Conservation (phyloP, 2,113 vertebrate genomes). For the Phylloscopus trochiloides region DNA sequence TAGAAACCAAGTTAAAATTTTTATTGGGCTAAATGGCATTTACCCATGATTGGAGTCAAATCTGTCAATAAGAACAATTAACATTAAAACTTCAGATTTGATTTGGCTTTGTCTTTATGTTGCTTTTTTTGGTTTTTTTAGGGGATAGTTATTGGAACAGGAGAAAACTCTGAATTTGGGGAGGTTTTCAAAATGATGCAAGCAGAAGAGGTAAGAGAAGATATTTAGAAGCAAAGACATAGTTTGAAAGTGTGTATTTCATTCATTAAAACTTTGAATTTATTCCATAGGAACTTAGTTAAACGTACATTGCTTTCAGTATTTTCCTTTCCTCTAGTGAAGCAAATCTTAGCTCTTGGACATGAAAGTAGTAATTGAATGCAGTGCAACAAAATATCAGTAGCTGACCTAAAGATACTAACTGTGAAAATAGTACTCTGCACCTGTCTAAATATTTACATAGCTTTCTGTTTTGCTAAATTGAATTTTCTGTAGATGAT, state of each 20-base stretch:
- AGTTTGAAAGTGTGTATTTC: background rate
- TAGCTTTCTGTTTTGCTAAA: background rate
- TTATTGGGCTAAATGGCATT: background rate
- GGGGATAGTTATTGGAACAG: slow-evolving; percentile 98
- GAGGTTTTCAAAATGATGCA: slow-evolving; percentile 99
- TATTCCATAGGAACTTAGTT: background rate
- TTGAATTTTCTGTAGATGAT: background rate
- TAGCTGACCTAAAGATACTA: background rate
- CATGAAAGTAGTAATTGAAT: background rate
- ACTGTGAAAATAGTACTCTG: background rate
- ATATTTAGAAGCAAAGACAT: background rate
- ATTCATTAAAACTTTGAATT: background rate
- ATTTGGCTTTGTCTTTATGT: background rate
- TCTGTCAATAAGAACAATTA: background rate
- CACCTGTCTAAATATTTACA: background rate
- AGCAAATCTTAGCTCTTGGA: background rate
- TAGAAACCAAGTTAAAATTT: background rate
- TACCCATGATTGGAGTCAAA: background rate
- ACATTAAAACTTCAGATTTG: background rate
- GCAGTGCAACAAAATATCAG: background rate
- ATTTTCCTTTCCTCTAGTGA: background rate
- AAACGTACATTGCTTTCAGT: background rate
- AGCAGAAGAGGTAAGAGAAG: slow-evolving; percentile 91
- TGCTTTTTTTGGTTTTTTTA: slow-evolving; percentile 44
- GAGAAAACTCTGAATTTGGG: slow-evolving; percentile 97